Percentiles rank a stretch among this genome's conserved stretches.
These are phyloP conservation scores for Apteryx owenii DNA, from an alignment of 2,113 vertebrate genomes.

Conservation along the genomic window DNA sequence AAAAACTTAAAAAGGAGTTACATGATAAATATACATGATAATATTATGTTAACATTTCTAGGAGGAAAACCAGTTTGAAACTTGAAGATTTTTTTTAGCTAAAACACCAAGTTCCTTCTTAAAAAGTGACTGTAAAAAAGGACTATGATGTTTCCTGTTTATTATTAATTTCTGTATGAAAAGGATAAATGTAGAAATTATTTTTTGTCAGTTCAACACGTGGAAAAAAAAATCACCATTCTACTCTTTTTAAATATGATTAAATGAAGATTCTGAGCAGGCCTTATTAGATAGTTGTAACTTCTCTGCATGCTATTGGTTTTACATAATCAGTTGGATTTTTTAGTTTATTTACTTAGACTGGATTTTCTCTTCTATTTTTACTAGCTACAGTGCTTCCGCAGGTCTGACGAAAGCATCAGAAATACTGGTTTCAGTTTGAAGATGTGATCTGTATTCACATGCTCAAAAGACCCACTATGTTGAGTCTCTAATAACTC, in stretches of 20 bases:
- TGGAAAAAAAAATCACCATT: background rate
- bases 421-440: background rate
- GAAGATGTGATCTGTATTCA: background rate
- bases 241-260: background rate
- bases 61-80: background rate
- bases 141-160: background rate
- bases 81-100: background rate
- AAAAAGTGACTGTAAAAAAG: background rate
- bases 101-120: background rate
- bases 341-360: background rate
- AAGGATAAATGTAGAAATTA: accelerated
- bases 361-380: background rate
- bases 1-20: background rate
- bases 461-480: background rate
- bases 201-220: background rate
- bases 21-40: background rate
- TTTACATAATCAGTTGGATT: background rate
- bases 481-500: background rate
- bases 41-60: background rate
- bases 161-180: background rate
- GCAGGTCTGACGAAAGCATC: background rate
- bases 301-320: background rate
- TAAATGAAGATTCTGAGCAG: background rate
- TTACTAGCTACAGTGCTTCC: background rate
- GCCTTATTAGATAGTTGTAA: background rate